Conservation (phyloP, 2,113 vertebrate genomes). For the Haemorhous mexicanus region DNA sequence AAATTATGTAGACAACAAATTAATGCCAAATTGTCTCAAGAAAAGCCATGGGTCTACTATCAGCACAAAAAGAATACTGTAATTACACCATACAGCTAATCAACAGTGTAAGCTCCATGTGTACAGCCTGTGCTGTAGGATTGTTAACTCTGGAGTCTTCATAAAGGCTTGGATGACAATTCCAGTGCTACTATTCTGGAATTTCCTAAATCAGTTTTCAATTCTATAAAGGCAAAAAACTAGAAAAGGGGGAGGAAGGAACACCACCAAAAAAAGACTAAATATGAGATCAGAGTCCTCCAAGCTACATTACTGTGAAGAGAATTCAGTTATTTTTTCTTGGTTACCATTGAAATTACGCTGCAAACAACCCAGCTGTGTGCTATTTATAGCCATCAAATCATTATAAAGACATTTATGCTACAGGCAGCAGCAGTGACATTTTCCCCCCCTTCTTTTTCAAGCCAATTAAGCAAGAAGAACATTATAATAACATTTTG, state of each 20-base stretch:
- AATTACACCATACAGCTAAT: background rate
- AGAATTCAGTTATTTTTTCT: conserved; percentile 20
- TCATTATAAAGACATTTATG: conserved; percentile 2
- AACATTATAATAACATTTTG: background rate
- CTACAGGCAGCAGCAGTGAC: background rate
- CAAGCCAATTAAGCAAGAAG: conserved; percentile 8
- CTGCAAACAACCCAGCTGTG: conserved; percentile 21
- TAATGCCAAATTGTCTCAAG: background rate
- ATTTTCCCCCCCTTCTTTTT: background rate
- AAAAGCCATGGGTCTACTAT: background rate
- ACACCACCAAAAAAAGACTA: background rate
- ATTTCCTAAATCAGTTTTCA: background rate
- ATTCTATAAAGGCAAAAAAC: background rate
- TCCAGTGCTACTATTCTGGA: background rate
- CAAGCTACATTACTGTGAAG: background rate
- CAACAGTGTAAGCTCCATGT: background rate
- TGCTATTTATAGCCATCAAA: conserved; percentile 32
- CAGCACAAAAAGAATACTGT: background rate
- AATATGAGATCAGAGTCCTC: background rate
- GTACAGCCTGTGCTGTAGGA: background rate
- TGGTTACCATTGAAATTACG: conserved; percentile 10
- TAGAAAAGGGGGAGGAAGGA: background rate
- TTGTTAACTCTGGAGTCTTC: background rate
- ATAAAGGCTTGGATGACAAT: background rate
- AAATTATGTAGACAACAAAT: background rate